Conservation (phyloP, 2,113 vertebrate species). For the Ploceus nigricollis region DNA sequence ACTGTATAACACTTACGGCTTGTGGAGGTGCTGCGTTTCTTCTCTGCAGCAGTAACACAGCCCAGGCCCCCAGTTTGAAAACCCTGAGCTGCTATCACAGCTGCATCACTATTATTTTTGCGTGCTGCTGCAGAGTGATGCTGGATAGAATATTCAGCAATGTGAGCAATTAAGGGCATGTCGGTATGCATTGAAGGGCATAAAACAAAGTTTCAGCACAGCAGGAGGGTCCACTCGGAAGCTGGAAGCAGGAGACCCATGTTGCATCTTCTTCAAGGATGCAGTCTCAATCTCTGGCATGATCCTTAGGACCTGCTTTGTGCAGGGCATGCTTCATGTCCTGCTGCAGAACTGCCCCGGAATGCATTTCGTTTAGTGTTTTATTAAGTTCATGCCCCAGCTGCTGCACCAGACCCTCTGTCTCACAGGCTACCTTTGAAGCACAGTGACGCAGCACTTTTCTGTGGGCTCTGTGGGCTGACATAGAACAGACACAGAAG, state of each 20-base stretch:
- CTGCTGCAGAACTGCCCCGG: rapidly evolving
- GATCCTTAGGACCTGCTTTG: not conserved
- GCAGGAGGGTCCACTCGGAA: not conserved
- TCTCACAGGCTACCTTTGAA: not conserved
- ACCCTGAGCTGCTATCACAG: not conserved
- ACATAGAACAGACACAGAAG: not conserved
- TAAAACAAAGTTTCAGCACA: not conserved
- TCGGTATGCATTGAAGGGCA: not conserved
- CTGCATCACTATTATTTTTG: not conserved
- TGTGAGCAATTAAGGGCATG: not conserved
- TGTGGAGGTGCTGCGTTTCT: not conserved
- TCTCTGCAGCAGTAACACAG: not conserved
- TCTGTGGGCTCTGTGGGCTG: not conserved
- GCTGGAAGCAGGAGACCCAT: not conserved
- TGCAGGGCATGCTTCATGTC: not conserved
- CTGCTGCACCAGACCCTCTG: not conserved
- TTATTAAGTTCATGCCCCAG: not conserved
- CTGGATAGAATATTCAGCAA: too few relatives aligned
- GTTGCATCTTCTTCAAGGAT: rapidly evolving
- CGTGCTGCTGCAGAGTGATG: not conserved
- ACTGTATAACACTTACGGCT: rapidly evolving
- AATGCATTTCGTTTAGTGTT: not conserved
- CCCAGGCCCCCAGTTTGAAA: not conserved
- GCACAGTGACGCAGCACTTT: not conserved
- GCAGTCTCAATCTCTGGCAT: not conserved